These are phyloP conservation scores for Planiliza haematocheilus DNA, from an alignment of 2,113 vertebrate species.

Conservation along the genomic window DNA sequence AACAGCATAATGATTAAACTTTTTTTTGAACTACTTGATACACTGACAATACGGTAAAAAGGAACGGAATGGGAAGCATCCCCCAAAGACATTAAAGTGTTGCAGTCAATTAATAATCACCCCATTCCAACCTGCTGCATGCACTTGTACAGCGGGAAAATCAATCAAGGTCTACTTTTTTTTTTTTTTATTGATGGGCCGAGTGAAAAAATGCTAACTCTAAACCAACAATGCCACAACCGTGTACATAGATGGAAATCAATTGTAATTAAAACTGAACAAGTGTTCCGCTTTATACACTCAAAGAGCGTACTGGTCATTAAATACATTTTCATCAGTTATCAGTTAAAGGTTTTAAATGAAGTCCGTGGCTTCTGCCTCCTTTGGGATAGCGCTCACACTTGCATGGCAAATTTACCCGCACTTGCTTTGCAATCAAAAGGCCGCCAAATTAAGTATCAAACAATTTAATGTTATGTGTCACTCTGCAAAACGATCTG, in stretches of 20 bases:
- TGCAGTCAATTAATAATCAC: slow-evolving; percentile 72
- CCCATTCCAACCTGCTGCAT: slow-evolving; percentile 64
- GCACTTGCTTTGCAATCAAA: slow-evolving; percentile 85
- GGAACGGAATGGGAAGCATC: slow-evolving; percentile 50
- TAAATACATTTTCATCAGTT: slow-evolving; percentile 89
- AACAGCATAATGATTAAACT: slow-evolving; percentile 51
- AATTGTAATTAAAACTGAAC: slow-evolving; percentile 94
- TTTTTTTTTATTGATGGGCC: slow-evolving; percentile 68
- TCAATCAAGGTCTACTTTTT: slow-evolving; percentile 73
- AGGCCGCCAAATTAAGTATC: slow-evolving; percentile 87
- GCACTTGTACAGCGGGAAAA: slow-evolving; percentile 61
- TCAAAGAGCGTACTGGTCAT: slow-evolving; percentile 86
- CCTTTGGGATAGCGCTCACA: slow-evolving; percentile 85
- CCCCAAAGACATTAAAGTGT: slow-evolving; percentile 65
- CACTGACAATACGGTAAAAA: slow-evolving; percentile 53
- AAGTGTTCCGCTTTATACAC: slow-evolving; percentile 87
- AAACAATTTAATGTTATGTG: slow-evolving; percentile 89
- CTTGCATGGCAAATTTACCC: slow-evolving; percentile 80
- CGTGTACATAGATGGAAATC: slow-evolving; percentile 90
- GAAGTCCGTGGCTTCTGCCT: slow-evolving; percentile 79
- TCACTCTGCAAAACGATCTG: slow-evolving; percentile 87
- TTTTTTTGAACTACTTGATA: slow-evolving; percentile 63
- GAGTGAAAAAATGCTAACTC: slow-evolving; percentile 70
- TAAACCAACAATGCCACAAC: slow-evolving; percentile 78
- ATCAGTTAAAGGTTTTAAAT: slow-evolving; percentile 88